phyloP scores from a whole-genome alignment of 2,113 vertebrate genomes.

The Psammodynastes pulverulentus region DNA sequence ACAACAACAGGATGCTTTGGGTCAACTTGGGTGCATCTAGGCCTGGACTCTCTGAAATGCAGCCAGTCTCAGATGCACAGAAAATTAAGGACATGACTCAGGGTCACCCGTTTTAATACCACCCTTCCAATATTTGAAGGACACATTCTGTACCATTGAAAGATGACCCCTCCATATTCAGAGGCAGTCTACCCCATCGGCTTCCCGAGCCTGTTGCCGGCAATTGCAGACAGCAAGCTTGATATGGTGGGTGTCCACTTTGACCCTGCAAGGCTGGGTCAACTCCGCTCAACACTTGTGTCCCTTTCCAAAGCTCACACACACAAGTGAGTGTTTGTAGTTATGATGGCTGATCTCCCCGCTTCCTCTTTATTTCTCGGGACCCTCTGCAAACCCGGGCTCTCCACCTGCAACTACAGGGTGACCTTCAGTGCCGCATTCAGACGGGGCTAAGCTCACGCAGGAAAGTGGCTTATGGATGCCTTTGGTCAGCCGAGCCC shows the following conservation, averaged over 20 bases:
- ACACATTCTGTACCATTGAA: neutral
- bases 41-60: neutral
- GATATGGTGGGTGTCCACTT: neutral
- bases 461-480: neutral
- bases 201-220: neutral
- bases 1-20: neutral
- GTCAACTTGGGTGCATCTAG: neutral
- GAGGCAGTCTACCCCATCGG: neutral
- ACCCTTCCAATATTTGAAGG: neutral
- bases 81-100: neutral
- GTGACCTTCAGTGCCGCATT: no score
- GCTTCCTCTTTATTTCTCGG: neutral
- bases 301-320: neutral
- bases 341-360: neutral
- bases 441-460: neutral
- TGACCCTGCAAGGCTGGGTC: neutral
- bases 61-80: neutral
- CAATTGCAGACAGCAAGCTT: neutral
- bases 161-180: neutral
- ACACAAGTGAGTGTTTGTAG: no score
- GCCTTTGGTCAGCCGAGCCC: neutral
- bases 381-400: neutral
- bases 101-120: neutral
- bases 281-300: neutral
- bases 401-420: neutral